A percentile compares a stretch with the other conserved stretches of the same genome.
Evolutionary conservation across 2,888 invertebrate genomes (phyloP).

Genomic region (Zaprionus obscuricornis): DNA sequence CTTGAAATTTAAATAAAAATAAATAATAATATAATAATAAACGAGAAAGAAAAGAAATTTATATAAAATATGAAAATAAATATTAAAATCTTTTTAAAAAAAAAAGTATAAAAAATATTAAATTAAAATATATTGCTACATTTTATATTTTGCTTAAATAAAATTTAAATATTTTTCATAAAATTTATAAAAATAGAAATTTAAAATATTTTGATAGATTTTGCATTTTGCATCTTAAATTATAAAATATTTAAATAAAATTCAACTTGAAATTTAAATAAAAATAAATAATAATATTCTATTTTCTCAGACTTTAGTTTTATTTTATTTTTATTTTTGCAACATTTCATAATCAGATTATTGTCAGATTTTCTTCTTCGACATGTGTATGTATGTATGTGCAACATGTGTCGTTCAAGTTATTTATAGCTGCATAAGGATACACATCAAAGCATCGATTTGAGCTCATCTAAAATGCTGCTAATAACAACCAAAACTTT

Average conservation of each 20-base stretch:
- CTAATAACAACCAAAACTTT: conserved; percentile 55
- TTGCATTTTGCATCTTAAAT: neutral
- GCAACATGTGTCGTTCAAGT: too few species aligned
- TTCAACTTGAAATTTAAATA: neutral
- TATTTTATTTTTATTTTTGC: too few species aligned
- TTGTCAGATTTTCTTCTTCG: too few species aligned
- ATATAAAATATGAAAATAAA: too few species aligned
- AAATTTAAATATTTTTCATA: neutral
- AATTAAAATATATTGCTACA: neutral
- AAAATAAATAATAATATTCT: too few species aligned
- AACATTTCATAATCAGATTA: too few species aligned
- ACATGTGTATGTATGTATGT: too few species aligned
- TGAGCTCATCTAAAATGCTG: conserved; percentile 41
- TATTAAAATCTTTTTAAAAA: neutral
- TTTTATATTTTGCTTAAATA: neutral
- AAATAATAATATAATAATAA: too few species aligned
- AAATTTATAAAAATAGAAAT: too few species aligned
- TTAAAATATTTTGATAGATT: neutral
- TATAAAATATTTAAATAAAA: neutral
- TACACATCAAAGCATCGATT: conserved; percentile 49
- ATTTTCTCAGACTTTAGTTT: too few species aligned
- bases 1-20: neutral
- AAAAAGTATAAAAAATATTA: neutral
- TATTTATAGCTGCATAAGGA: conserved; percentile 1
- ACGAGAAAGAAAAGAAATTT: too few species aligned